These are phyloP conservation scores for Cherax quadricarinatus DNA, from an alignment of 1,140 invertebrate genomes.

Conservation along the genomic window DNA sequence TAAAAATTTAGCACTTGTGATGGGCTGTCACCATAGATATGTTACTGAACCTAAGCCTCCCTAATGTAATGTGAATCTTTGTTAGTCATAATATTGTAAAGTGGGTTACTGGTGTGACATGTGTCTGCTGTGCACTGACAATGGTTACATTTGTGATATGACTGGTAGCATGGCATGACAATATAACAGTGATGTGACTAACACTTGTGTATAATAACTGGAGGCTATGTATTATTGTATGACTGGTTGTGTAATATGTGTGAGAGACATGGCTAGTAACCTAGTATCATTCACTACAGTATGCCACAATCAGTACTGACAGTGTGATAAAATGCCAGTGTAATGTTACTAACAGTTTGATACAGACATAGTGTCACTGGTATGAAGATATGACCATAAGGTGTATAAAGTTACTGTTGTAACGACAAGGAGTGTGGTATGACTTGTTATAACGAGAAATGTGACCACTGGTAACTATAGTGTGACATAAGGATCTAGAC, in stretches of 20 bases:
- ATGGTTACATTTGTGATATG: not conserved
- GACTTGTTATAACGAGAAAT: not conserved
- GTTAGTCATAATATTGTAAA: not conserved
- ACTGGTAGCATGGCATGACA: not conserved
- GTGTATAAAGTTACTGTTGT: too few relatives aligned
- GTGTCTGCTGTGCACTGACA: not conserved
- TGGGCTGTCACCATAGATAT: not conserved
- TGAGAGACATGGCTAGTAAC: not conserved
- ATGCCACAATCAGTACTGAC: too few relatives aligned
- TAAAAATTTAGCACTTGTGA: not conserved
- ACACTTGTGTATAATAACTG: too few relatives aligned
- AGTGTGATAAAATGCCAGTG: too few relatives aligned
- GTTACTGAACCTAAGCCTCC: not conserved
- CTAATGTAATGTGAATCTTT: not conserved
- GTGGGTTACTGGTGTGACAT: not conserved
- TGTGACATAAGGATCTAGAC: not conserved
- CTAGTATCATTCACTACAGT: too few relatives aligned
- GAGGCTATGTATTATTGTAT: not conserved
- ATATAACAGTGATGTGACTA: too few relatives aligned
- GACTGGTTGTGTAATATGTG: not conserved
- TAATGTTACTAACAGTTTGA: too few relatives aligned
- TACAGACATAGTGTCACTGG: too few relatives aligned
- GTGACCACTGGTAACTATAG: not conserved
- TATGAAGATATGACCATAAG: not conserved
- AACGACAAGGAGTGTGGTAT: not conserved